Conservation (phyloP, 2,797 vertebrate species). For the Esox masquinongy region DNA sequence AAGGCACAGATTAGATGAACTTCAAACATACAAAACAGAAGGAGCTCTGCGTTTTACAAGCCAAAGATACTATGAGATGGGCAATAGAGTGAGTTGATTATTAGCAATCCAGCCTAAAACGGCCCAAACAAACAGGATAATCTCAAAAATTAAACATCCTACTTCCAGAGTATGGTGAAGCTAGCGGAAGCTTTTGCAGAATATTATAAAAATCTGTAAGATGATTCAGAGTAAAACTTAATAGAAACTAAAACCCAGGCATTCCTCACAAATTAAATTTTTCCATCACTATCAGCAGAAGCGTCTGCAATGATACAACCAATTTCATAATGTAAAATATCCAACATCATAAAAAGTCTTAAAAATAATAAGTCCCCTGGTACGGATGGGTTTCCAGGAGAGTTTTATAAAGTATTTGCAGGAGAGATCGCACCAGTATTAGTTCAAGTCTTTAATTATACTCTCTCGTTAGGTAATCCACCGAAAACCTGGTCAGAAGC, state of each 20-base stretch:
- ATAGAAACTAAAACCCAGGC: neutral
- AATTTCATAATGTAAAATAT: slow-evolving; percentile 18
- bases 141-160: slow-evolving; percentile 29
- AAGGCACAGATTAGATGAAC: slow-evolving; percentile 15
- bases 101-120: slow-evolving; percentile 21
- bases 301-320: slow-evolving; percentile 6
- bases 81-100: slow-evolving; percentile 12
- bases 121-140: slow-evolving; percentile 9
- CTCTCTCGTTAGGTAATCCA: too few species aligned
- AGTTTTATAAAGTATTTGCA: slow-evolving; percentile 20
- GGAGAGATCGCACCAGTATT: slow-evolving; percentile 12
- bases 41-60: slow-evolving; percentile 19
- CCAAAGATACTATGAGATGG: slow-evolving; percentile 14
- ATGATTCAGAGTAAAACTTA: neutral
- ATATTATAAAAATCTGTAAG: slow-evolving; percentile 24
- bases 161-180: neutral
- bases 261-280: slow-evolving; percentile 14
- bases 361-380: slow-evolving; percentile 13
- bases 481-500: slow-evolving; percentile 14
- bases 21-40: slow-evolving; percentile 16
- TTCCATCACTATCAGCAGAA: neutral
- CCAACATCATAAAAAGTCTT: slow-evolving; percentile 8
- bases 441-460: slow-evolving; percentile 5
- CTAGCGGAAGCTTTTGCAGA: slow-evolving; percentile 18
- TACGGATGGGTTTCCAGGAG: slow-evolving; percentile 16